Conservation (phyloP, 2,888 invertebrate species). For the Torymus auratus region DNA sequence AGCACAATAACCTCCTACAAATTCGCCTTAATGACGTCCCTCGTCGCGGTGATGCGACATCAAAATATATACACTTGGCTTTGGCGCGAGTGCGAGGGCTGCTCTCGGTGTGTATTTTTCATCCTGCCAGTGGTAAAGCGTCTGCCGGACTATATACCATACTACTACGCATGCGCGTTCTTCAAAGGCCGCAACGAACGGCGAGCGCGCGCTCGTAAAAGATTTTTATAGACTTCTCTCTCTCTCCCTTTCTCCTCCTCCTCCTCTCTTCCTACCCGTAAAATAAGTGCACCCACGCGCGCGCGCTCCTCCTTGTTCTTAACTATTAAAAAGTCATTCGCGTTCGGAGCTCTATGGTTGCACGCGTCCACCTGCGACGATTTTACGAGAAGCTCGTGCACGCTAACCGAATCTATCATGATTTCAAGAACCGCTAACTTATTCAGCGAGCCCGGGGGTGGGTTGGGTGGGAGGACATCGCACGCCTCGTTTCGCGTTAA, state of each 20-base stretch:
- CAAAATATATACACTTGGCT: too few species aligned
- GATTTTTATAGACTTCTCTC: constrained; percentile 34
- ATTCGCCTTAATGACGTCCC: too few species aligned
- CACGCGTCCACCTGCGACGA: constrained; percentile 33
- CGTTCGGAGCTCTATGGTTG: neutral
- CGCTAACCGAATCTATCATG: constrained; percentile 47
- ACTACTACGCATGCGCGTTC: too few species aligned
- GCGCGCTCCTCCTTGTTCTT: constrained; percentile 28
- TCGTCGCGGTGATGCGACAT: too few species aligned
- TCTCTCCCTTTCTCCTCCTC: too few species aligned
- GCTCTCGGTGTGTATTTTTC: neutral
- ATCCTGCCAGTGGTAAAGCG: constrained; percentile 19
- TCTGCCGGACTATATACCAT: neutral
- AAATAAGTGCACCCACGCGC: constrained; percentile 27
- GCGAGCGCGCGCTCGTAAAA: constrained; percentile 36
- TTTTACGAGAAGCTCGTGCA: constrained; percentile 40
- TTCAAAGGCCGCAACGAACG: neutral
- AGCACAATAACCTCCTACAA: too few species aligned
- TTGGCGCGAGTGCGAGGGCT: neutral
- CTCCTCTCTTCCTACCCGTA: neutral
- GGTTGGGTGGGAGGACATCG: too few species aligned
- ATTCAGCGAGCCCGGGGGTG: constrained; percentile 5
- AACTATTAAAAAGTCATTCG: constrained; percentile 52
- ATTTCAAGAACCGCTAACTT: constrained; percentile 38
- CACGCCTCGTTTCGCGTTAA: neutral